Percentiles rank a stretch among this genome's conserved stretches.
phyloP scores from a whole-genome alignment of 2,797 vertebrate species.

The Myotis planiceps region DNA sequence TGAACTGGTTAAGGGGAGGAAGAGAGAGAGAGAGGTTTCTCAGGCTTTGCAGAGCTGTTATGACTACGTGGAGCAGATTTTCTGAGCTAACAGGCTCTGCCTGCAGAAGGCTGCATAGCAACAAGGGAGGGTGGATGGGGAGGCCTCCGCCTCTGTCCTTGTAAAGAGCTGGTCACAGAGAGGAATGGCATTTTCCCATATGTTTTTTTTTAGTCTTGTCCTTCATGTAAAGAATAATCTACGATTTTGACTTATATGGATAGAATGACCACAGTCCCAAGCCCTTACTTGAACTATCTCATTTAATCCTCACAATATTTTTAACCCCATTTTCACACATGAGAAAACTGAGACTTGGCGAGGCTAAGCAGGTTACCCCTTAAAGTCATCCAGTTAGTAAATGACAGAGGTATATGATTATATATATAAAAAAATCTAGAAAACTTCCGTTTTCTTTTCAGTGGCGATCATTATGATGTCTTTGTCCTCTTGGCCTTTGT shows the following conservation, averaged over 20 bases:
- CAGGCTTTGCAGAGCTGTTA: slow-evolving; percentile 16
- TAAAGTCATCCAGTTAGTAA: not conserved
- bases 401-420: not conserved
- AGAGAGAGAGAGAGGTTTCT: not conserved
- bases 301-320: not conserved
- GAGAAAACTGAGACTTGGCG: not conserved
- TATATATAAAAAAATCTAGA: not conserved
- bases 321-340: not conserved
- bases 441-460: not conserved
- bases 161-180: slow-evolving; percentile 11
- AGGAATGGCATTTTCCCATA: not conserved
- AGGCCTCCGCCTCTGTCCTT: slow-evolving; percentile 24
- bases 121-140: slow-evolving; percentile 47
- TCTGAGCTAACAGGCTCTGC: not conserved
- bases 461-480: not conserved
- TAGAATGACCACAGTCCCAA: not conserved
- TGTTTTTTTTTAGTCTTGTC: not conserved
- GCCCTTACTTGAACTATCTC: not conserved
- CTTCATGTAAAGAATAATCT: not conserved
- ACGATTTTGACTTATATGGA: not conserved
- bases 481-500: slow-evolving; percentile 29
- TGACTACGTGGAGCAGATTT: slow-evolving; percentile 24
- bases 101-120: slow-evolving; percentile 72
- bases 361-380: not conserved
- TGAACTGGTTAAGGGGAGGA: slow-evolving; percentile 19